phyloP scores from a whole-genome alignment of 2,113 vertebrate genomes.

The Hydropotes inermis region DNA sequence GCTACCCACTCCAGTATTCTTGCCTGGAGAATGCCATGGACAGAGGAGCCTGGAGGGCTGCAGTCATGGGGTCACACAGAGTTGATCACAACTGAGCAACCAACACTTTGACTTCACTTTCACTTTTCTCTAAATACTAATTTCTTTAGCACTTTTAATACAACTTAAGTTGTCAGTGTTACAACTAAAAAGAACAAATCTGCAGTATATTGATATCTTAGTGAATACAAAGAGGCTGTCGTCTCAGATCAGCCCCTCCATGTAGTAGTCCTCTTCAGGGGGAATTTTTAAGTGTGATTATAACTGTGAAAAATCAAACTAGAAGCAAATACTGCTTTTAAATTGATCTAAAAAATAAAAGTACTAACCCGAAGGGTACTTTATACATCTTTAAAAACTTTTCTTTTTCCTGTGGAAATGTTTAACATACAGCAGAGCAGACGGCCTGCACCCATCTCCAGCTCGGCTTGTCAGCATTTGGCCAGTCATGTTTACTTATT shows the following conservation, averaged over 20 bases:
- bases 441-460: neutral
- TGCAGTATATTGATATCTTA: neutral
- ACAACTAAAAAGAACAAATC: neutral
- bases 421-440: neutral
- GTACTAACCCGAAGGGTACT: neutral
- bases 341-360: neutral
- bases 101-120: neutral
- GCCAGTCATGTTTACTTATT: neutral
- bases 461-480: neutral
- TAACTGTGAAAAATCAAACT: neutral
- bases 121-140: neutral
- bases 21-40: neutral
- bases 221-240: neutral
- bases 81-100: neutral
- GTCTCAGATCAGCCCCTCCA: neutral
- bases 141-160: constrained; percentile 30
- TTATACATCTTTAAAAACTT: neutral
- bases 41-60: neutral
- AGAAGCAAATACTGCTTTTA: neutral
- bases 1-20: neutral
- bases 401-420: neutral
- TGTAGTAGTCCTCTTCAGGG: neutral
- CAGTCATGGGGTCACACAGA: neutral
- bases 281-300: neutral
- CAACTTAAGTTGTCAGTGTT: neutral